Evolutionary conservation across 1,140 invertebrate genomes (phyloP), one percentile per base, ranked within the genome.

Genomic region (Eumeta japonica): DNA sequence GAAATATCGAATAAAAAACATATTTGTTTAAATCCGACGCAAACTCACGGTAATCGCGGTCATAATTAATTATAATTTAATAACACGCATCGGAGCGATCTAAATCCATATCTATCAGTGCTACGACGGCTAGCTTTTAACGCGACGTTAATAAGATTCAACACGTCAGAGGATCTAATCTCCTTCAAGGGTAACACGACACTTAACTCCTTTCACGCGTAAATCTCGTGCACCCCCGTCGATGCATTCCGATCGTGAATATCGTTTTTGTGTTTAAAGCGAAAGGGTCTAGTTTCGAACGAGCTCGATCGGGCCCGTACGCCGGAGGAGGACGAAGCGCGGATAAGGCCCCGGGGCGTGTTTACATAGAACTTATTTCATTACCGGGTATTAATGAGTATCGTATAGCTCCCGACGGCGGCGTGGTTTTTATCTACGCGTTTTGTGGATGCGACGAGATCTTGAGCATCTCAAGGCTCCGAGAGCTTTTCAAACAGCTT

Each of bases 281-380:
- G 41, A 55, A 57, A 63, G 50, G 52, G 59, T 46, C 46, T 52
- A 58, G 29, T 53, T 58, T 63, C 43, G 48, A 33, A 12, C 50
- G 44, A 11, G 37, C 42, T 36, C 34, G 41, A 50, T 47, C 16
- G 10, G 28, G 35, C 28, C 42, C 45, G 35, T 51, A 44, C 52
- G 44, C 43, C 53, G 48, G 55, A 57, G 49, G 61, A 57, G 49
- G 55, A 58, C 64, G 57, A 61, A 50, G 52, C 51, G 46, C 41
- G 53, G 55, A 64, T 63, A 50, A 57, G 55, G 54, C 58, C 56
- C 52, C 56, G 53, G 58, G 59, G 57, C 61, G 45, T 70, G 65
- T 60, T 66, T 66, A 65, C 58, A 55, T 59, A 61, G 58, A 70
- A 70, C 61, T 66, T 65, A 63, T 50, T 64, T 70, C 60, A 65